Conservation (phyloP, 2,797 vertebrate genomes). For the Sparus aurata region DNA sequence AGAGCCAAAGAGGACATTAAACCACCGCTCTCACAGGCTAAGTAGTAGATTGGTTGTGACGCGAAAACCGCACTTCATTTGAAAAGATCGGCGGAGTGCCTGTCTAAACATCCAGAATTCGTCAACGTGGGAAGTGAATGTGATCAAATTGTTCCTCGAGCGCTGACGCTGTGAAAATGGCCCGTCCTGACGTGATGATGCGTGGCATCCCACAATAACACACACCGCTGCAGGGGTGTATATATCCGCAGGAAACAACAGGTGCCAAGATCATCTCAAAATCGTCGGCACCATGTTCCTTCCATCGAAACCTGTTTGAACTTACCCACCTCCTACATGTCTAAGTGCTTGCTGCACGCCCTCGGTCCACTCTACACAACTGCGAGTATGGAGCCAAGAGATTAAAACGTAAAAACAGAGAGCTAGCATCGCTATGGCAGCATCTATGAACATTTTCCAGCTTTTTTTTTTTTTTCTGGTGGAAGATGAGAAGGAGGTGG, state of each 20-base stretch:
- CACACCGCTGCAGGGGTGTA: neutral
- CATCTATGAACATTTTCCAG: conserved; percentile 50
- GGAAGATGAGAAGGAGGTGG: conserved; percentile 33
- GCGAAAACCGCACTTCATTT: neutral
- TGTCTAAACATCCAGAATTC: neutral
- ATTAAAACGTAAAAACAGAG: conserved; percentile 45
- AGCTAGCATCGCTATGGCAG: conserved; percentile 45
- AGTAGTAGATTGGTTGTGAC: neutral
- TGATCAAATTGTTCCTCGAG: conserved; percentile 17
- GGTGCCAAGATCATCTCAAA: neutral
- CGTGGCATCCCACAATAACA: neutral
- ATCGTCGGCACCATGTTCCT: neutral
- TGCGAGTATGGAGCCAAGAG: conserved; percentile 31
- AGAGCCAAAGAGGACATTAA: neutral
- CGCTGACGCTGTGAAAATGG: neutral
- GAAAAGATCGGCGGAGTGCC: neutral
- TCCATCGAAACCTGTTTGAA: conserved; percentile 34
- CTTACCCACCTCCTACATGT: conserved; percentile 20
- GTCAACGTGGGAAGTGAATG: neutral
- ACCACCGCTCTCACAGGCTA: neutral
- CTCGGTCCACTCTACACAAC: conserved; percentile 35
- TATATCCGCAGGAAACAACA: conserved; percentile 20
- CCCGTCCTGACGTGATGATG: neutral
- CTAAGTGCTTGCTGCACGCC: conserved; percentile 32
- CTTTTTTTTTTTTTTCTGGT: conserved; percentile 36